A percentile compares a stretch with the other conserved stretches of the same genome.
Conservation (phyloP, 1,140 invertebrate species). For the Lutraria rhynchaena region DNA sequence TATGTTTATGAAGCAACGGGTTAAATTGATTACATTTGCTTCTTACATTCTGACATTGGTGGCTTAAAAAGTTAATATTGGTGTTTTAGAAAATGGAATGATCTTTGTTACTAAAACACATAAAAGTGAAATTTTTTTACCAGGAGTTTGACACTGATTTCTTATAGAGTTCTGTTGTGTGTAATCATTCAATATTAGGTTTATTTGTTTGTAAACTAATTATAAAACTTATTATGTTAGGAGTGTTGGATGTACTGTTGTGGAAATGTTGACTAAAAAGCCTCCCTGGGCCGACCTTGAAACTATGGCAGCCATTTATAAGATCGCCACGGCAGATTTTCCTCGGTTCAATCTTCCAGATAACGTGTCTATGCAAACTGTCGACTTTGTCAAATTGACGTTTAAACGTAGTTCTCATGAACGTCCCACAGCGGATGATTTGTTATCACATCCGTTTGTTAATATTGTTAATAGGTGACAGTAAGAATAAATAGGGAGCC, state of each 20-base stretch:
- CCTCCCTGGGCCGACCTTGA: constrained; percentile 81
- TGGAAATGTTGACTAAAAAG: constrained; percentile 80
- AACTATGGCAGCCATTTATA: constrained; percentile 81
- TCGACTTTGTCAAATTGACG: constrained; percentile 75
- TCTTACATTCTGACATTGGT: too few species aligned
- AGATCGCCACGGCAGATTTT: constrained; percentile 79
- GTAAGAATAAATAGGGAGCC: neutral
- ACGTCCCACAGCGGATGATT: constrained; percentile 77
- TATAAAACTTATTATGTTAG: constrained; percentile 61
- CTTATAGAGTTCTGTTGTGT: too few species aligned
- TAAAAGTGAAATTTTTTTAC: too few species aligned
- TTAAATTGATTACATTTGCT: too few species aligned
- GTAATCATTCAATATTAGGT: too few species aligned
- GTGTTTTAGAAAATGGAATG: too few species aligned
- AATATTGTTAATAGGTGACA: constrained; percentile 67
- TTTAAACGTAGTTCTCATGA: constrained; percentile 74
- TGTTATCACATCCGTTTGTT: constrained; percentile 76
- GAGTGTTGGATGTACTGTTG: constrained; percentile 81
- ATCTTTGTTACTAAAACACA: too few species aligned
- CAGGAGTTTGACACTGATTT: too few species aligned
- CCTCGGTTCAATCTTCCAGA: constrained; percentile 78
- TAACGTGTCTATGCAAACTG: constrained; percentile 64
- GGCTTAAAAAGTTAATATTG: too few species aligned
- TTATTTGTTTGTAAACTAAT: too few species aligned
- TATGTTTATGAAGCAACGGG: too few species aligned